These are phyloP conservation scores for Edolisoma coerulescens DNA, from an alignment of 2,113 vertebrate species.

Conservation along the genomic window DNA sequence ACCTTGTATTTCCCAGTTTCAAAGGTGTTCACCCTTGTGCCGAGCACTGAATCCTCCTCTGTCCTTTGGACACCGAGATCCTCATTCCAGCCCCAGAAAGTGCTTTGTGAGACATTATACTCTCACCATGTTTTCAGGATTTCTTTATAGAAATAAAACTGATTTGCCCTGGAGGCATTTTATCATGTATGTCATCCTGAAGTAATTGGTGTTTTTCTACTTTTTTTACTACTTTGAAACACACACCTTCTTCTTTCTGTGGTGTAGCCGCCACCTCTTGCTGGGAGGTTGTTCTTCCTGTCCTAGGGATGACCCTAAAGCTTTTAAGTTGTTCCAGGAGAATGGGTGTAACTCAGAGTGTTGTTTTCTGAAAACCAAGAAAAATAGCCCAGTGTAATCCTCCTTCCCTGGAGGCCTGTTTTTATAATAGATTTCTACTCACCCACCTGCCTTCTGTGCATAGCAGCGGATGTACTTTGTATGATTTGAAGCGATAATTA, in stretches of 20 bases:
- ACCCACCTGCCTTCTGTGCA: constrained; percentile 52
- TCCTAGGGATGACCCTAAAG: neutral
- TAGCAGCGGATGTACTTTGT: neutral
- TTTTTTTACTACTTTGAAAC: neutral
- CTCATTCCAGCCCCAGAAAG: neutral
- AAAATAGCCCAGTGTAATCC: neutral
- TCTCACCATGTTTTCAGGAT: neutral
- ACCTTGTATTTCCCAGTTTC: neutral
- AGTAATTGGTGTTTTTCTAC: neutral
- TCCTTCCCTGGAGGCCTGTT: neutral
- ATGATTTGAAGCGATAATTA: constrained; percentile 53
- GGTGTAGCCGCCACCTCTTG: neutral
- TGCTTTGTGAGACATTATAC: neutral
- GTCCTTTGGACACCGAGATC: neutral
- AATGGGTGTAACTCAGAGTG: neutral
- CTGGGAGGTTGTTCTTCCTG: neutral
- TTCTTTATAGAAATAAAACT: neutral
- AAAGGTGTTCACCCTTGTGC: neutral
- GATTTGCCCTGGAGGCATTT: neutral
- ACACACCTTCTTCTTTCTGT: neutral
- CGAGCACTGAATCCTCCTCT: neutral
- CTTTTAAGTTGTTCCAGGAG: neutral
- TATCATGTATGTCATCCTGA: neutral
- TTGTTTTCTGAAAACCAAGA: neutral
- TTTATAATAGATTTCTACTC: constrained; percentile 43